Evolutionary conservation across 2,113 vertebrate genomes (phyloP), one percentile per base, ranked within the genome.

Genomic region (Emydura subglobosa): DNA sequence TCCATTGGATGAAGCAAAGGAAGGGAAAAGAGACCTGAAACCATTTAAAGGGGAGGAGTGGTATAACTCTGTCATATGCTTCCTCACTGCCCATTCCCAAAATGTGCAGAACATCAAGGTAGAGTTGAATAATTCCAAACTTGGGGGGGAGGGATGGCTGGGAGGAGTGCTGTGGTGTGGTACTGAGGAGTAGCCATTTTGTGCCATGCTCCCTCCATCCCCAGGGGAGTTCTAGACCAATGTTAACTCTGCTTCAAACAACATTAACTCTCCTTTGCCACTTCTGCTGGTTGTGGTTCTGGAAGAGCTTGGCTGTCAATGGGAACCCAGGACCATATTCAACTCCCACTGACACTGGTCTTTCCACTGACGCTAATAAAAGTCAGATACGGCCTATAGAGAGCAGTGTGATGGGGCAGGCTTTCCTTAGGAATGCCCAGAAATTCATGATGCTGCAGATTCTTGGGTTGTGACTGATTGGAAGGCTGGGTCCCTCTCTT

Each of bases 201-300:
- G 5, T 78, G 10, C n/a, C 68, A 4, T 39, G 39, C 39, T 3
- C 3, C 39, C 39, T n/a, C 19, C 14, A 25, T 44, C 21, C 6
- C 42, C 76, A 17, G 2, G 93, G 57, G 21, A 82, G 3, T 19
- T 88, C 27, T 0, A 53, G 2, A 2, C 59, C 34, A 84, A 10
- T 92, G 61, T 86, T 78, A 61, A 39, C 44, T 80, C 89, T 22
- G 4, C 6, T 72, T 85, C 39, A 86, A 88, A 49, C 39, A 94
- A 19, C 34, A 2, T 11, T 61, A 14, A 11, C 16, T 90, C 90
- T 16, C 21, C 39, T 82, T 85, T 39, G 7, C 29, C 55, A 82
- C 90, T 47, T 50, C 55, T 29, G 6, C 4, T 16, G 53, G 74
- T 61, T 14, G 39, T 7, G 61, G 79, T 79, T 39, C 19, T 84